Evolutionary conservation across 1,140 invertebrate species (phyloP).

Genomic region (Neocloeon triangulifer): DNA sequence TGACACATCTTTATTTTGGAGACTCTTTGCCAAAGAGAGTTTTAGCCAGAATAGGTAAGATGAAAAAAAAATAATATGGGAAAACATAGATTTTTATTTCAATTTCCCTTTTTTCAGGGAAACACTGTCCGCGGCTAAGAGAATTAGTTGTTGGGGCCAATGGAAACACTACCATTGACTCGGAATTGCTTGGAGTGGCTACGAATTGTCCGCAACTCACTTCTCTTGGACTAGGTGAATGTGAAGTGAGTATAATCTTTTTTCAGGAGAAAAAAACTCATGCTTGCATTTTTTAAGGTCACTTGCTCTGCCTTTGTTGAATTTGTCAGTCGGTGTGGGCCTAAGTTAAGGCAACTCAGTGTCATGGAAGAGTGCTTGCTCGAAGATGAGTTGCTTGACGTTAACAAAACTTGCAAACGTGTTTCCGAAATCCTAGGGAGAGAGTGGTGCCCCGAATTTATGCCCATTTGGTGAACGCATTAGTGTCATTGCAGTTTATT

Average conservation of each 20-base stretch:
- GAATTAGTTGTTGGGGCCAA: conserved; percentile 18
- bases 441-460: conserved; percentile 18
- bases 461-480: conserved; percentile 19
- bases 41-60: conserved; percentile 11
- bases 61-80: background rate
- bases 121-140: conserved; percentile 13
- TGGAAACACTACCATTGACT: conserved; percentile 13
- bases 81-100: background rate
- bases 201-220: conserved; percentile 14
- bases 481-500: too few species aligned
- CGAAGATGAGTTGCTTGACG: conserved; percentile 16
- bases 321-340: conserved; percentile 15
- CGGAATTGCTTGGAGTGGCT: conserved; percentile 13
- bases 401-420: conserved; percentile 11
- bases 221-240: conserved; percentile 18
- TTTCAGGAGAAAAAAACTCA: background rate
- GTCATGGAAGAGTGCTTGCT: conserved; percentile 18
- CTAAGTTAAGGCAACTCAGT: conserved; percentile 15
- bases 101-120: background rate
- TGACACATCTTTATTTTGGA: conserved; percentile 20
- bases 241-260: too few species aligned
- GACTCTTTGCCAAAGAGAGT: conserved; percentile 14
- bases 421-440: conserved; percentile 16
- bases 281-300: too few species aligned
- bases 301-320: conserved; percentile 16